These are phyloP conservation scores for Marmota monax DNA, from an alignment of 2,113 vertebrate genomes.

Conservation along the genomic window DNA sequence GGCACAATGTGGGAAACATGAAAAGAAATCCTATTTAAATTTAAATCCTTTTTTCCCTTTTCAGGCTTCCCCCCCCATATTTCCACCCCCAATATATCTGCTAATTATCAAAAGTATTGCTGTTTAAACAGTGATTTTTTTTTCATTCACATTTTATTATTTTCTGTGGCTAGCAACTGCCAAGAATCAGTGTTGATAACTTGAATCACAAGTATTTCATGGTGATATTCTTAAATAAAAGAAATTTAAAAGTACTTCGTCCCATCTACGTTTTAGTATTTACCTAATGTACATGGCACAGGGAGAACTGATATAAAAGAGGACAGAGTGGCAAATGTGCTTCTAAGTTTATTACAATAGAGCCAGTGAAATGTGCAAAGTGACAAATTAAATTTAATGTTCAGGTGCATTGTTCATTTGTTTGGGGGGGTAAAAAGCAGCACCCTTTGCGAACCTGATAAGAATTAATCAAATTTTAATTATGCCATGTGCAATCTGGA, in stretches of 20 bases:
- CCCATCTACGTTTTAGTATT: slow-evolving; percentile 10
- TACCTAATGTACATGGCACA: background rate
- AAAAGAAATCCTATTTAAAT: slow-evolving; percentile 79
- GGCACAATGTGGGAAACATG: slow-evolving; percentile 74
- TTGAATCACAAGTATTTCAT: slow-evolving; percentile 60
- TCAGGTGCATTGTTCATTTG: slow-evolving; percentile 73
- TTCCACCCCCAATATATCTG: slow-evolving; percentile 55
- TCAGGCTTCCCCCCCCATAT: background rate
- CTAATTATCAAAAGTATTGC: slow-evolving; percentile 79
- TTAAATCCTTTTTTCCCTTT: slow-evolving; percentile 73
- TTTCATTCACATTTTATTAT: slow-evolving; percentile 68
- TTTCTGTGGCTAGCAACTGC: slow-evolving; percentile 64
- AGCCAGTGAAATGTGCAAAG: slow-evolving; percentile 71
- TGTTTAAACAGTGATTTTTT: slow-evolving; percentile 74
- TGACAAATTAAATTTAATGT: slow-evolving; percentile 78
- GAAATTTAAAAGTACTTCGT: slow-evolving; percentile 52
- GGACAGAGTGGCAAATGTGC: background rate
- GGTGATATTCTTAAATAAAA: slow-evolving; percentile 18
- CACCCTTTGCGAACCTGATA: slow-evolving; percentile 59
- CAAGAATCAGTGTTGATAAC: slow-evolving; percentile 40
- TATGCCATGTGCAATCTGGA: slow-evolving; percentile 41
- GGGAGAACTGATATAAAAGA: slow-evolving; percentile 28
- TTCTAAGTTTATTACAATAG: slow-evolving; percentile 55
- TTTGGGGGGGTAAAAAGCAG: slow-evolving; percentile 55
- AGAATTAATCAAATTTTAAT: slow-evolving; percentile 79